Evolutionary conservation across 2,113 vertebrate species (phyloP), one percentile per base, ranked within the genome.

Genomic region (Caranx ignobilis): DNA sequence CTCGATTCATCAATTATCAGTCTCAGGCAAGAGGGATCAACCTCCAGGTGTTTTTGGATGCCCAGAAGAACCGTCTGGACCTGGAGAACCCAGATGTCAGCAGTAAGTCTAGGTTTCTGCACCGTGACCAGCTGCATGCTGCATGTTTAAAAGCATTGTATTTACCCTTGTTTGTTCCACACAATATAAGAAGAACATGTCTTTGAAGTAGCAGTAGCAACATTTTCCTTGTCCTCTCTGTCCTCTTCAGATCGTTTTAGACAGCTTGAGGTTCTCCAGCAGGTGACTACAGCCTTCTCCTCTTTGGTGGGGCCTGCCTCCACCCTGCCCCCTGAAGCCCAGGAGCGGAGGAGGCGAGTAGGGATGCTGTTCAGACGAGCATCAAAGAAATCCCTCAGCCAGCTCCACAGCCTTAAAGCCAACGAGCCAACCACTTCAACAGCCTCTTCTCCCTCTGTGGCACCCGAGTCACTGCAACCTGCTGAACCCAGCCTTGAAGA

Each of bases 11-110:
- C 48, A 92, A 90, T 77, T 86, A 93, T 82, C 81, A 79, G 84
- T 99, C 97, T 47, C 85, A 91, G 45, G 97, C 96, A 56, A 95
- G 88, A 83, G 97, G 96, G 60, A 98, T 98, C 81, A 94, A 95
- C 57, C 84, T 95, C 11, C 90, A 66, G 69, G 95, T 96, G 21
- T 98, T 98, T 86, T 89, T 97, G 75, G 95, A 97, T 52, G 95
- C 96, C 71, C 97, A 97, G 88, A 96, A 95, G 88, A 95, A 93
- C 78, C 88, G 96, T 0, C 88, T 96, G 81, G 95, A 96, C 54
- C 8, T 94, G 54, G 96, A 98, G 81, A 96, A 91, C n/a, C 93
- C 95, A 45, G 94, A 96, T 9, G 83, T 97, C 35, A 94, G 91
- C 21, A 95, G 97, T 98, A 92, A 96, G 96, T 84, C 26, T 9